phyloP scores from a whole-genome alignment of 1,140 invertebrate species.

The Halotydeus destructor region DNA sequence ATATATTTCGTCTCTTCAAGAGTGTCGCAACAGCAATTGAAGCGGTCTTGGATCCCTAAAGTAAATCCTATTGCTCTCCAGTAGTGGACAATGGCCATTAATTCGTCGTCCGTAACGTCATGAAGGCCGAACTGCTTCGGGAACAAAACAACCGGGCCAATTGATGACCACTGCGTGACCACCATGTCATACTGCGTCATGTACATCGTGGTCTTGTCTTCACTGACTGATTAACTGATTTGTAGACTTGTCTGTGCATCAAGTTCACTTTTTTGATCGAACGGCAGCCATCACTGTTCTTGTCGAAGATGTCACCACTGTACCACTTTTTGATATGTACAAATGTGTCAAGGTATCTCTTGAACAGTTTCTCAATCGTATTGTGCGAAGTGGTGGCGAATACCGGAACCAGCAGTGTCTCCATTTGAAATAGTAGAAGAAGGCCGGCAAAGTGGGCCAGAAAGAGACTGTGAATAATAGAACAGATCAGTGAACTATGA shows the following conservation, averaged over 20 bases:
- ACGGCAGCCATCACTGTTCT: background rate
- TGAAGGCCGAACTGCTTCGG: constrained; percentile 9
- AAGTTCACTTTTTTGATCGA: constrained; percentile 7
- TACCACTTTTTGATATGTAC: constrained; percentile 8
- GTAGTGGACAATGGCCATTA: constrained; percentile 52
- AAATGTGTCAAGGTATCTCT: constrained; percentile 5
- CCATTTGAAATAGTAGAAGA: constrained; percentile 9
- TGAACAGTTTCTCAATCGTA: constrained; percentile 1
- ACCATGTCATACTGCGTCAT: constrained; percentile 23
- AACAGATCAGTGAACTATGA: too few species aligned
- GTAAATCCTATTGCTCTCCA: constrained; percentile 58
- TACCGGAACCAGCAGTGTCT: constrained; percentile 5
- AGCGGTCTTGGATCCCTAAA: constrained; percentile 56
- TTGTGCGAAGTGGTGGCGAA: background rate
- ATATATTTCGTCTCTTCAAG: constrained; percentile 18
- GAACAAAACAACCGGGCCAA: constrained; percentile 28
- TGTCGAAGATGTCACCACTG: constrained; percentile 9
- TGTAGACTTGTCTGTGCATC: constrained; percentile 8
- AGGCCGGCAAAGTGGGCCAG: constrained; percentile 11
- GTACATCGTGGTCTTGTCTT: constrained; percentile 11
- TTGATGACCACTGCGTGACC: constrained; percentile 21
- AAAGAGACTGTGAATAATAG: constrained; percentile 5
- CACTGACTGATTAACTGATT: background rate
- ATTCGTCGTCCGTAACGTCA: constrained; percentile 29
- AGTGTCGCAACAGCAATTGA: constrained; percentile 29